Conservation (phyloP, 2,797 vertebrate species). For the Paratrypauchen microcephalus region DNA sequence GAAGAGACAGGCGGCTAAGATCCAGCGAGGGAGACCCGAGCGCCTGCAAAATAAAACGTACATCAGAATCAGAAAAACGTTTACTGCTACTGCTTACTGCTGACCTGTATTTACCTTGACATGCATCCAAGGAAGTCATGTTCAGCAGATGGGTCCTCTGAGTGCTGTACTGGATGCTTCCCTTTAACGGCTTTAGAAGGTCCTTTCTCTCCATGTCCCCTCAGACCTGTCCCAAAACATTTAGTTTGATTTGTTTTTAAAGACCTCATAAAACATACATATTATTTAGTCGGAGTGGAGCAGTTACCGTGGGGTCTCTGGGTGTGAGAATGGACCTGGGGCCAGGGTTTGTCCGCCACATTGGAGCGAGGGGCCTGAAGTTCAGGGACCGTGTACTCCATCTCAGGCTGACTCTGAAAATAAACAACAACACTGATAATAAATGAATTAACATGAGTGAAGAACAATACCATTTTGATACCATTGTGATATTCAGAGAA, state of each 20-base stretch:
- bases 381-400: slow-evolving; percentile 82
- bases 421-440: not conserved
- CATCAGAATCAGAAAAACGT: not conserved
- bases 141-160: slow-evolving; percentile 78
- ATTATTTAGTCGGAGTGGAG: not conserved
- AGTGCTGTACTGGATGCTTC: slow-evolving; percentile 72
- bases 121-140: slow-evolving; percentile 97
- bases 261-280: not conserved
- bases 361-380: slow-evolving; percentile 79
- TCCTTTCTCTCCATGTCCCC: slow-evolving; percentile 75
- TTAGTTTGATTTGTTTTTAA: not conserved
- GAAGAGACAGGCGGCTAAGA: slow-evolving; percentile 92
- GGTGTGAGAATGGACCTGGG: slow-evolving; percentile 74
- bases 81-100: not conserved
- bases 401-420: slow-evolving; percentile 89
- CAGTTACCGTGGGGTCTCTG: slow-evolving; percentile 85
- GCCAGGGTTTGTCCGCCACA: slow-evolving; percentile 80
- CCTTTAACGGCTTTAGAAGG: slow-evolving; percentile 63
- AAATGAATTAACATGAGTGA: not conserved
- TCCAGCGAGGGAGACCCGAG: slow-evolving; percentile 94
- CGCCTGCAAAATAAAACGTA: slow-evolving; percentile 74
- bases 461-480: not conserved
- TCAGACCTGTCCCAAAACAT: slow-evolving; percentile 51
- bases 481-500: no score
- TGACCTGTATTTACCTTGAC: slow-evolving; percentile 80